Conservation (phyloP, 2,888 invertebrate genomes). For the Lasius fuliginosus region DNA sequence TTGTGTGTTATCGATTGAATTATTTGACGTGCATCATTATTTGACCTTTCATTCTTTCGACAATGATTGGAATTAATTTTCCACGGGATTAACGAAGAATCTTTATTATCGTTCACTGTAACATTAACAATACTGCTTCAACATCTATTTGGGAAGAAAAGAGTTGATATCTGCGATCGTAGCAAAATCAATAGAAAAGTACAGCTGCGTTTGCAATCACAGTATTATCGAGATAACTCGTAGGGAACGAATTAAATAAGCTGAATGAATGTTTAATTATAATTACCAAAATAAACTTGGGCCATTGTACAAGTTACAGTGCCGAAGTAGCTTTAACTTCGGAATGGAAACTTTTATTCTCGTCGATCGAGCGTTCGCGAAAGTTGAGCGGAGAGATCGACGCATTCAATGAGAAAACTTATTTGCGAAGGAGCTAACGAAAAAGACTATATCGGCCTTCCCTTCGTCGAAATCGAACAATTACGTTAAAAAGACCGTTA, state of each 20-base stretch:
- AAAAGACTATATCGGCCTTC: conserved; percentile 66
- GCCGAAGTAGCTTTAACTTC: conserved; percentile 26
- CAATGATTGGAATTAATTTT: background rate
- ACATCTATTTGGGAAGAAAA: background rate
- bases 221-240: conserved; percentile 13
- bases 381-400: conserved; percentile 65
- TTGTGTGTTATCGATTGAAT: background rate
- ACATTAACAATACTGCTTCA: background rate
- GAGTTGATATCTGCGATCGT: background rate
- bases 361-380: conserved; percentile 67
- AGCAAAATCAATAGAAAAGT: conserved; percentile 2
- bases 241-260: conserved; percentile 14
- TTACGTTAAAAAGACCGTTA: conserved; percentile 69
- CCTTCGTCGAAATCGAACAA: conserved; percentile 68
- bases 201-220: background rate
- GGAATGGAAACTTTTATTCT: conserved; percentile 60
- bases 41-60: background rate
- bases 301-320: conserved; percentile 41
- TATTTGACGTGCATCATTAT: background rate
- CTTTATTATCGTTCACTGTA: background rate
- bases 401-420: conserved; percentile 71
- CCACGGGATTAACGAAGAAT: background rate
- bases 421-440: conserved; percentile 73
- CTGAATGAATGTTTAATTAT: conserved; percentile 38
- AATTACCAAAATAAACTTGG: conserved; percentile 45